phyloP scores from a whole-genome alignment of 2,888 invertebrate species.

The Cryptocephalus primarius region DNA sequence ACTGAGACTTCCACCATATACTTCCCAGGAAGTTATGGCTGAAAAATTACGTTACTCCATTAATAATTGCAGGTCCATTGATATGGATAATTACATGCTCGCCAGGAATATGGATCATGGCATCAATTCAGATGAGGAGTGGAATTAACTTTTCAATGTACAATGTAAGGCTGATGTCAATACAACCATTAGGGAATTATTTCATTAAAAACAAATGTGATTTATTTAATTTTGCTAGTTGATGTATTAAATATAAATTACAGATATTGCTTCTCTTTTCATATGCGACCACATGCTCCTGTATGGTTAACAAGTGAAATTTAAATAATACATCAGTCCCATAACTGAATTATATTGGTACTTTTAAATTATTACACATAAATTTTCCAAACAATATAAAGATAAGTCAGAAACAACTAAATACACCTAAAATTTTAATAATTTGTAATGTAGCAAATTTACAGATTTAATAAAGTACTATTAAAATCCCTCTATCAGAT shows the following conservation, averaged over 20 bases:
- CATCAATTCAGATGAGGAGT: constrained; percentile 40
- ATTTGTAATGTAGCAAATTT: too few relatives aligned
- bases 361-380: too few relatives aligned
- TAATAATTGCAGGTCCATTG: constrained; percentile 54
- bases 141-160: constrained; percentile 16
- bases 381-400: too few relatives aligned
- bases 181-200: constrained; percentile 1
- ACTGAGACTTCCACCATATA: constrained; percentile 49
- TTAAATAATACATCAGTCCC: too few relatives aligned
- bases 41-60: constrained; percentile 53
- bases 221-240: not conserved
- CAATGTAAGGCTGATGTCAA: constrained; percentile 5
- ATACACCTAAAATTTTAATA: too few relatives aligned
- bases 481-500: too few relatives aligned
- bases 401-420: too few relatives aligned
- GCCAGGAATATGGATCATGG: constrained; percentile 44
- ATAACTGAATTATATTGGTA: too few relatives aligned
- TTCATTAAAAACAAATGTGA: not conserved
- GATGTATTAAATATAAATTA: not conserved
- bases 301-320: too few relatives aligned
- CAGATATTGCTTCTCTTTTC: too few relatives aligned
- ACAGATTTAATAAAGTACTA: too few relatives aligned
- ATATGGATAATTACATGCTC: constrained; percentile 61
- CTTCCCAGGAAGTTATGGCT: constrained; percentile 47
- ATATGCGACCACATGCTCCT: too few relatives aligned